Evolutionary conservation across 2,113 vertebrate genomes (phyloP).

Genomic region (Eidolon helvum): DNA sequence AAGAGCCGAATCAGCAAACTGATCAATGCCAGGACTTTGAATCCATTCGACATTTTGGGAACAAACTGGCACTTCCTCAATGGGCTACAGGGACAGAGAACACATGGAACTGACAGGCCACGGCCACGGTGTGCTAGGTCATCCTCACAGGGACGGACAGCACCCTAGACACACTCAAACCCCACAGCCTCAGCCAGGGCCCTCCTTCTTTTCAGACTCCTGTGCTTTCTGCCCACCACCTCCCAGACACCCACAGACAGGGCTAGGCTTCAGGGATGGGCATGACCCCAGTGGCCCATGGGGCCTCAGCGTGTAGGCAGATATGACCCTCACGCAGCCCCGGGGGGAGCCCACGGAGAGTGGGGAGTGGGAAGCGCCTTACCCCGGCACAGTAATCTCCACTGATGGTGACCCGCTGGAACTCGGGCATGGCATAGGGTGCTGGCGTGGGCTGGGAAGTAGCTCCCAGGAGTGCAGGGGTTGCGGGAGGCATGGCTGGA

Average conservation of each 20-base stretch:
- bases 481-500: slow-evolving; percentile 78
- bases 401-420: slow-evolving; percentile 96
- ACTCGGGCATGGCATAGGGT: slow-evolving; percentile 88
- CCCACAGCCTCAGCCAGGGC: neutral
- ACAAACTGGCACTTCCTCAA: neutral
- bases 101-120: neutral
- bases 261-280: neutral
- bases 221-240: neutral
- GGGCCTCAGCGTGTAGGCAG: neutral
- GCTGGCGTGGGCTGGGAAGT: slow-evolving; percentile 60
- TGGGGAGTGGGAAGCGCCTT: slow-evolving; percentile 69
- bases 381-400: slow-evolving; percentile 99
- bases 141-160: neutral
- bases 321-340: neutral
- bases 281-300: neutral
- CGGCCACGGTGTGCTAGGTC: neutral
- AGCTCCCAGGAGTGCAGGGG: slow-evolving; percentile 62
- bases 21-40: neutral
- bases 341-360: neutral
- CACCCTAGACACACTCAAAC: neutral
- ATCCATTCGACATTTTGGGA: neutral
- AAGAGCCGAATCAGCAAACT: neutral
- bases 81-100: neutral
- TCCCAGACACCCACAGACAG: neutral
- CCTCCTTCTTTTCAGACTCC: neutral